Evolutionary conservation across 2,888 invertebrate species (phyloP).

Genomic region (Mythimna vitellina): DNA sequence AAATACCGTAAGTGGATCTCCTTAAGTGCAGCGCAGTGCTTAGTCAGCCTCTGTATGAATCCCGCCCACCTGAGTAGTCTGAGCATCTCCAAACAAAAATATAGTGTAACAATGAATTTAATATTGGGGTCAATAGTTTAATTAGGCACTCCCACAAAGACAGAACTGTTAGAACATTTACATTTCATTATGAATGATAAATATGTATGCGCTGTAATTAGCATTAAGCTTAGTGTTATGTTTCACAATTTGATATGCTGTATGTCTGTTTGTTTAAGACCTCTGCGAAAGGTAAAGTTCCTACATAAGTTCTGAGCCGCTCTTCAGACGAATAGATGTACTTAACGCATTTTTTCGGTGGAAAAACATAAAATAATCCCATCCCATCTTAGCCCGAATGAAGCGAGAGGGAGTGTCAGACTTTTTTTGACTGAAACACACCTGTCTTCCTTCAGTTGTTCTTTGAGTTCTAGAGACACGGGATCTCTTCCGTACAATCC

Average conservation of each 20-base stretch:
- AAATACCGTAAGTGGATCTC: slow-evolving; percentile 39
- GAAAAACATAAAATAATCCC: no score
- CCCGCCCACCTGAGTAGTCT: slow-evolving; percentile 36
- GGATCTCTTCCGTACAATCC: no score
- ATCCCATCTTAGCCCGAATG: no score
- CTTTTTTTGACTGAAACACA: no score
- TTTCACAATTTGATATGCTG: slow-evolving; percentile 54
- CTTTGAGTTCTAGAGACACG: no score
- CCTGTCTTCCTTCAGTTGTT: no score
- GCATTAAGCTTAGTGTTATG: slow-evolving; percentile 45
- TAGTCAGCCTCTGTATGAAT: slow-evolving; percentile 26
- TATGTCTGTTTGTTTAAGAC: slow-evolving; percentile 8
- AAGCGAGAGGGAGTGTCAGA: no score
- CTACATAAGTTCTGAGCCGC: background rate
- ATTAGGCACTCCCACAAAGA: slow-evolving; percentile 74
- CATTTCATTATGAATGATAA: slow-evolving; percentile 65
- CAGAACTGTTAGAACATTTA: slow-evolving; percentile 67
- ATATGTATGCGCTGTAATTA: slow-evolving; percentile 62
- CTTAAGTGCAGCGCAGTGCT: slow-evolving; percentile 8
- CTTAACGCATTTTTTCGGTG: no score
- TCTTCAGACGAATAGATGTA: background rate
- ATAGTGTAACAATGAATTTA: slow-evolving; percentile 62
- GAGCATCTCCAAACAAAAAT: slow-evolving; percentile 52
- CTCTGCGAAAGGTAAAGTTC: no score
- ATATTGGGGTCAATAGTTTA: slow-evolving; percentile 82